Conservation (phyloP, 2,888 invertebrate species). For the Candidula unifasciata region DNA sequence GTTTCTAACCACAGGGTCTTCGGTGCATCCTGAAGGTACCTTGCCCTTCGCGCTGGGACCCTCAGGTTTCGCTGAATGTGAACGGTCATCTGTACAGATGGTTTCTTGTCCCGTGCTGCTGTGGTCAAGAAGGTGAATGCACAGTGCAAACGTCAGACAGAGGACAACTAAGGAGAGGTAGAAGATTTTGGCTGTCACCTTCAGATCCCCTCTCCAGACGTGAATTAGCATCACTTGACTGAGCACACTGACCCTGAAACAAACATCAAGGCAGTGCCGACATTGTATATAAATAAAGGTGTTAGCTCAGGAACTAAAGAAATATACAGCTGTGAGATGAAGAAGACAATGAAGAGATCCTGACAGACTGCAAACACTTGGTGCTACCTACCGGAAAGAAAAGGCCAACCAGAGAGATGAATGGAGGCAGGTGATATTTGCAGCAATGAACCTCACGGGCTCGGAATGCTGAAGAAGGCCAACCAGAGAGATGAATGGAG, state of each 20-base stretch:
- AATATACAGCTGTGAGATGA: no score
- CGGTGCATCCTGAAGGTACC: background rate
- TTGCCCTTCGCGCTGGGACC: background rate
- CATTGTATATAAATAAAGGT: no score
- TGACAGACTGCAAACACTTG: no score
- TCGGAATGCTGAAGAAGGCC: no score
- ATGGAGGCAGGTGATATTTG: no score
- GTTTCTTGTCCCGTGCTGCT: background rate
- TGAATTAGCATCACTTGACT: background rate
- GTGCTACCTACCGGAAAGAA: no score
- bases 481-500: no score
- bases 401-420: no score
- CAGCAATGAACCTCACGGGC: no score
- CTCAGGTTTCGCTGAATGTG: background rate
- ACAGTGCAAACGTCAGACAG: background rate
- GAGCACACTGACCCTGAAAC: background rate
- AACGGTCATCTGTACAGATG: background rate
- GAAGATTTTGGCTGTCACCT: slow-evolving; percentile 23
- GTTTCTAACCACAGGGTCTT: background rate
- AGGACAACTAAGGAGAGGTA: background rate
- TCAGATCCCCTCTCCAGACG: background rate
- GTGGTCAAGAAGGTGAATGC: background rate
- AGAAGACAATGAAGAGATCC: no score
- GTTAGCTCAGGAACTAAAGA: no score
- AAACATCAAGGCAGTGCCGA: no score